phyloP scores from a whole-genome alignment of 2,888 invertebrate genomes.

The Andricus curvator region DNA sequence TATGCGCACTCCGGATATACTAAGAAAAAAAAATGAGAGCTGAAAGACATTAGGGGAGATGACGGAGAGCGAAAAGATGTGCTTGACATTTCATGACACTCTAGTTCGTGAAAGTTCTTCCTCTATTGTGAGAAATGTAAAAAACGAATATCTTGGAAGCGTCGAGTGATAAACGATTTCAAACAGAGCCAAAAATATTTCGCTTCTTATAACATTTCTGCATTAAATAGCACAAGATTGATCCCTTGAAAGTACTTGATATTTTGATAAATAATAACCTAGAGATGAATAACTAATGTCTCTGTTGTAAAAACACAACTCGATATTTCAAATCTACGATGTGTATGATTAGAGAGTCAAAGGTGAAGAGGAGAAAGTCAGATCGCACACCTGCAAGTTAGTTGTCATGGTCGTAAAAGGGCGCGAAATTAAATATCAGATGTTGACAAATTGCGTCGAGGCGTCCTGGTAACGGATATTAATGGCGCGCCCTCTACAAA shows the following conservation, averaged over 20 bases:
- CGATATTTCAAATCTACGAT: not conserved
- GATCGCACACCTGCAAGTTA: slow-evolving; percentile 56
- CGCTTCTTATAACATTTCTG: not conserved
- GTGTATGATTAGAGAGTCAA: slow-evolving; percentile 46
- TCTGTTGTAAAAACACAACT: not conserved
- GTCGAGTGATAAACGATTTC: slow-evolving; percentile 43
- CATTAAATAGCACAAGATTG: not conserved
- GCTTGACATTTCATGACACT: slow-evolving; percentile 39
- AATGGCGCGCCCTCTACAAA: slow-evolving; percentile 74
- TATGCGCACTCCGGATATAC: slow-evolving; percentile 51
- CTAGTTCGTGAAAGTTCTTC: slow-evolving; percentile 37
- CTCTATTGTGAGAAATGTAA: slow-evolving; percentile 35
- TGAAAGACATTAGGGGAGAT: slow-evolving; percentile 51
- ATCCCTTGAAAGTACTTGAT: not conserved
- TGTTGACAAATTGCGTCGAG: slow-evolving; percentile 78
- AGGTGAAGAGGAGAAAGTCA: slow-evolving; percentile 59
- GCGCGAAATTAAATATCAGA: slow-evolving; percentile 78
- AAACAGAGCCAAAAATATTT: slow-evolving; percentile 9
- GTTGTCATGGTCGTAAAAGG: slow-evolving; percentile 67
- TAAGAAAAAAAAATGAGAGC: slow-evolving; percentile 52
- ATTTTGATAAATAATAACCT: not conserved
- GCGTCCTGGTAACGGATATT: slow-evolving; percentile 78
- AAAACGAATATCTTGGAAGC: slow-evolving; percentile 26
- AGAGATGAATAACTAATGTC: not conserved
- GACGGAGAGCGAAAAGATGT: slow-evolving; percentile 36